Conservation (phyloP, 1,140 invertebrate species). For the Pinna nobilis region DNA sequence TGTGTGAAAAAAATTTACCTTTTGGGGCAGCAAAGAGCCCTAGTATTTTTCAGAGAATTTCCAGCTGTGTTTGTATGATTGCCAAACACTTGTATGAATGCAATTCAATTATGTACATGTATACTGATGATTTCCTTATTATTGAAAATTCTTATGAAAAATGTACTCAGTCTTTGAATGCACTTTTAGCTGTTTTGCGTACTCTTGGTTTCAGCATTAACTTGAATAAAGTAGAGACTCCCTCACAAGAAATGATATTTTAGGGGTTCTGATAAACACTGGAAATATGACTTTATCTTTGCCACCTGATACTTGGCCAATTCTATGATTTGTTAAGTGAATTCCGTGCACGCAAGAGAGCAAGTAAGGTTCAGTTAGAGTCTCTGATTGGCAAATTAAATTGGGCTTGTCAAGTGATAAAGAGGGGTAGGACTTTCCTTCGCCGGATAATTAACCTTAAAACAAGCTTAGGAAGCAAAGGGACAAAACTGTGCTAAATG, state of each 20-base stretch:
- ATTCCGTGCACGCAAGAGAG: neutral
- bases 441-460: slow-evolving; percentile 10
- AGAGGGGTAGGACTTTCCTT: neutral
- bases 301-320: neutral
- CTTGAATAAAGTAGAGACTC: slow-evolving; percentile 12
- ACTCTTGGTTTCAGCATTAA: slow-evolving; percentile 19
- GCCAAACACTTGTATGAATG: neutral
- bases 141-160: slow-evolving; percentile 9
- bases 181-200: neutral
- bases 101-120: slow-evolving; percentile 19
- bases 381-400: neutral
- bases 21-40: slow-evolving; percentile 17
- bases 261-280: slow-evolving; percentile 3
- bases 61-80: slow-evolving; percentile 15
- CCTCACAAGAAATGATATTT: neutral
- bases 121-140: slow-evolving; percentile 33
- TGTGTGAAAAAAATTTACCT: slow-evolving; percentile 32
- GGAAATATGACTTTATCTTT: neutral
- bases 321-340: neutral
- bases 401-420: neutral
- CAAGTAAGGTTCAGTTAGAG: neutral
- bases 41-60: slow-evolving; percentile 28
- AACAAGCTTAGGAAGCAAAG: neutral
- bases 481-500: neutral
- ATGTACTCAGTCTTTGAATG: slow-evolving; percentile 2